Conservation (phyloP, 2,113 vertebrate genomes). For the Cryptotis parvus region DNA sequence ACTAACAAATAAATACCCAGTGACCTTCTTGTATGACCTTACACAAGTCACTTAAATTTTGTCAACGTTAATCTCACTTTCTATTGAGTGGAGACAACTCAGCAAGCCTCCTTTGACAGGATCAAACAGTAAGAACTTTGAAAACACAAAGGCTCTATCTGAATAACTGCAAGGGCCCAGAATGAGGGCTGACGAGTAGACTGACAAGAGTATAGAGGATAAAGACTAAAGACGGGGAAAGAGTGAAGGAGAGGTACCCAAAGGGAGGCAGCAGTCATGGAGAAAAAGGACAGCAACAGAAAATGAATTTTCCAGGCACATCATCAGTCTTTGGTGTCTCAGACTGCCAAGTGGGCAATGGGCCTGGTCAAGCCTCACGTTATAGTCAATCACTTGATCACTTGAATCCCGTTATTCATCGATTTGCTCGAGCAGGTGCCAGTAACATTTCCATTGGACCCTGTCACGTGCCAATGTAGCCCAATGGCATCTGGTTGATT, state of each 20-base stretch:
- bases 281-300: neutral
- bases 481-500: too few relatives aligned
- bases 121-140: neutral
- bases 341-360: neutral
- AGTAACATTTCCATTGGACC: too few relatives aligned
- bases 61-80: neutral
- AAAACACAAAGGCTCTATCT: neutral
- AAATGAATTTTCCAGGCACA: conserved; percentile 46
- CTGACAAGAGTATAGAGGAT: neutral
- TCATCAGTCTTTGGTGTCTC: conserved; percentile 12
- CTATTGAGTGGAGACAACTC: neutral
- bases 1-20: neutral
- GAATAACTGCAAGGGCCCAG: neutral
- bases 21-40: neutral
- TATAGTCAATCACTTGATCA: too few relatives aligned
- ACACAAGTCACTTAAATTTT: neutral
- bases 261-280: neutral
- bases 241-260: conserved; percentile 24
- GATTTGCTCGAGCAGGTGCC: too few relatives aligned
- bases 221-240: neutral
- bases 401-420: too few relatives aligned
- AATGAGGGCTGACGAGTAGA: neutral
- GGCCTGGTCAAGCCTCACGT: neutral
- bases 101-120: neutral
- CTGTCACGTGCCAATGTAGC: too few relatives aligned